Conservation (phyloP, 2,888 invertebrate genomes). For the Agrenia bidenticulata region DNA sequence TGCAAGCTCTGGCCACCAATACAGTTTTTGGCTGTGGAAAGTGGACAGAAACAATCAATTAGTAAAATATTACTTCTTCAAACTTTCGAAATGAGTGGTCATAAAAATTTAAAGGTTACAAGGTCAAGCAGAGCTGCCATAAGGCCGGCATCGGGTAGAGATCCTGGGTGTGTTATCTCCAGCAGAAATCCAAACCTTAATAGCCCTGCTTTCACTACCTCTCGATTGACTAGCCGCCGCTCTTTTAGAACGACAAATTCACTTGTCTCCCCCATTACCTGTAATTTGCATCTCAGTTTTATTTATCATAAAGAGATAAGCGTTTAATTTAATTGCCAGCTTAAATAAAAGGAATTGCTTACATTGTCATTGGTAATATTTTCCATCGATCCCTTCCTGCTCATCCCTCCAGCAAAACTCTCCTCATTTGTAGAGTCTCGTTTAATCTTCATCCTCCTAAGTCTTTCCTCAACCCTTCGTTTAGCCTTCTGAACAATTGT, state of each 20-base stretch:
- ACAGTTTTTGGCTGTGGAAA: constrained; percentile 80
- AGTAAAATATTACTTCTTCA: neutral
- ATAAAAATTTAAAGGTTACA: constrained; percentile 65
- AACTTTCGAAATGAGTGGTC: neutral
- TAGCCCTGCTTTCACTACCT: constrained; percentile 82
- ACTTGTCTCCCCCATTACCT: constrained; percentile 51
- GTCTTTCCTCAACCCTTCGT: constrained; percentile 83
- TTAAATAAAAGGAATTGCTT: neutral
- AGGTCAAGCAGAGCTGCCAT: constrained; percentile 91
- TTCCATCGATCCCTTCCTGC: constrained; percentile 51
- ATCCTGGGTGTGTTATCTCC: constrained; percentile 93
- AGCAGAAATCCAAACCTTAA: constrained; percentile 84
- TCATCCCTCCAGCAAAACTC: constrained; percentile 56
- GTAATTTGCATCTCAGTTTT: too few relatives aligned
- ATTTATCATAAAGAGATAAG: too few relatives aligned
- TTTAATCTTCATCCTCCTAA: constrained; percentile 64
- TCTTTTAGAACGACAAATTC: constrained; percentile 87
- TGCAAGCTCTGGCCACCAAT: constrained; percentile 85
- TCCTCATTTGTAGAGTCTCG: constrained; percentile 54
- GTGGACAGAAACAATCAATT: neutral
- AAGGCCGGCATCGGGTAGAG: constrained; percentile 93
- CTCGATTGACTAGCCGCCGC: constrained; percentile 76
- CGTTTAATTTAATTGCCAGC: too few relatives aligned
- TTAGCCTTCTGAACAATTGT: constrained; percentile 74
- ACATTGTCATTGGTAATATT: constrained; percentile 51